A percentile compares a stretch with the other conserved stretches of the same genome.
Conservation (phyloP, 2,113 vertebrate species). For the Melozone crissalis region DNA sequence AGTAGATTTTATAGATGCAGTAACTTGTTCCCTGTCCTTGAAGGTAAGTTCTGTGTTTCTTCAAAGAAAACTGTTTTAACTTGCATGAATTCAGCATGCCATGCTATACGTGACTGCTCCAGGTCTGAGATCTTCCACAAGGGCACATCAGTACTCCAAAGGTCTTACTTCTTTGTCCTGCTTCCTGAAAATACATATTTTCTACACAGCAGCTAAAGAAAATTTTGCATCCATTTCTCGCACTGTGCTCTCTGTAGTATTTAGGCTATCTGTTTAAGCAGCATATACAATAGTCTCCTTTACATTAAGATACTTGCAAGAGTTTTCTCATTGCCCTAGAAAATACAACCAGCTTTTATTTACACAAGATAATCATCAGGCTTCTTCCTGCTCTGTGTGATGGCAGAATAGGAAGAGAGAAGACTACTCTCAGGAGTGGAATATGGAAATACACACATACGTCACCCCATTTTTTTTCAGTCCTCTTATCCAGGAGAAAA, state of each 20-base stretch:
- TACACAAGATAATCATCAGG: neutral
- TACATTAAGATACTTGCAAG: neutral
- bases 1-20: neutral
- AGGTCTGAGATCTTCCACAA: neutral
- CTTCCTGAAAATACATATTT: neutral
- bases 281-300: neutral
- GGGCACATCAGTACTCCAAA: neutral
- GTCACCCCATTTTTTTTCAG: neutral
- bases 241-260: neutral
- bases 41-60: neutral
- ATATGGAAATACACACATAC: rapidly evolving
- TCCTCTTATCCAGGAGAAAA: neutral
- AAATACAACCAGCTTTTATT: neutral
- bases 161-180: neutral
- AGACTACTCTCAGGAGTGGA: neutral
- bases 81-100: neutral
- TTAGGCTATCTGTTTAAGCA: neutral
- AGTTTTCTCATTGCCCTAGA: neutral
- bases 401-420: neutral
- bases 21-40: neutral
- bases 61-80: neutral
- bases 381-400: neutral
- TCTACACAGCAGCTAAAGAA: neutral
- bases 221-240: neutral
- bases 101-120: neutral